These are phyloP conservation scores for Hyperoodon ampullatus DNA, from an alignment of 2,113 vertebrate species.

Conservation along the genomic window DNA sequence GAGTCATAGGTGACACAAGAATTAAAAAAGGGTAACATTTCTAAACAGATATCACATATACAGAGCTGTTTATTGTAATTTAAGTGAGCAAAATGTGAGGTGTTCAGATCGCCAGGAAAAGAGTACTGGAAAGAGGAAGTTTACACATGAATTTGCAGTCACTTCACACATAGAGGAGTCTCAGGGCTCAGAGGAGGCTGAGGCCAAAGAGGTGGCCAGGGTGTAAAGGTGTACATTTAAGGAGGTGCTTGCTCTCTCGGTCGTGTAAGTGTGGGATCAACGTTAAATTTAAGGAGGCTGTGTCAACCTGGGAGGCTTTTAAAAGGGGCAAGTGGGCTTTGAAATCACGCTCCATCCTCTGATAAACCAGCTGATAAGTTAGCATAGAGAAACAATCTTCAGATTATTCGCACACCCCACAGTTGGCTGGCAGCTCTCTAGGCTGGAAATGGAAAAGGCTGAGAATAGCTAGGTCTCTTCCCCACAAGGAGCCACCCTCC, in stretches of 20 bases:
- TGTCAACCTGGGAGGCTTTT: neutral
- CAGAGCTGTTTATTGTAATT: neutral
- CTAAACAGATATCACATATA: neutral
- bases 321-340: neutral
- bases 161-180: neutral
- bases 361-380: neutral
- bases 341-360: neutral
- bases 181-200: accelerated
- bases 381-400: neutral
- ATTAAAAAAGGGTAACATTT: conserved; percentile 36
- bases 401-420: accelerated
- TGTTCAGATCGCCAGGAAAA: neutral
- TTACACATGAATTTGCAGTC: neutral
- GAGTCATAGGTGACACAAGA: neutral
- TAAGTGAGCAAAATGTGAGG: neutral
- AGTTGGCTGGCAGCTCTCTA: neutral
- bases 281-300: neutral
- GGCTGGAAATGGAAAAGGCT: neutral
- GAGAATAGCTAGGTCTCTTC: neutral
- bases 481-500: neutral
- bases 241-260: neutral
- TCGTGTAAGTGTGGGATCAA: accelerated
- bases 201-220: neutral
- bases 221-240: neutral
- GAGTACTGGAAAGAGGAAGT: neutral